Evolutionary conservation across 2,888 invertebrate genomes (phyloP).

Genomic region (Villa cingulata): DNA sequence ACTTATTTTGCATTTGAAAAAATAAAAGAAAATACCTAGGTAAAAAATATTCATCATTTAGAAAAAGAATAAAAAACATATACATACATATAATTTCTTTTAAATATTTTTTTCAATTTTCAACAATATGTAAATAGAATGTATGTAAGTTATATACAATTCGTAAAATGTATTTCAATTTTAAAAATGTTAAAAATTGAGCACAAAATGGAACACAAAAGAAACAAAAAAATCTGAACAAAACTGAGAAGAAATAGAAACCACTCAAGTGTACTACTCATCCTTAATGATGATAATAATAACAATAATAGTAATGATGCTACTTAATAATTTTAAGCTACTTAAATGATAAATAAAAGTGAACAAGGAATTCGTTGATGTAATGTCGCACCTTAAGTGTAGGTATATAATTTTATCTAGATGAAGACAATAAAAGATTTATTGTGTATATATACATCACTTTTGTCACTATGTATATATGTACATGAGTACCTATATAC

Average conservation of each 20-base stretch:
- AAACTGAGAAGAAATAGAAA: not conserved
- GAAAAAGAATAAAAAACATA: too few species aligned
- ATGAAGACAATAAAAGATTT: not conserved
- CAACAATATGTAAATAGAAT: too few species aligned
- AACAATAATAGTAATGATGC: slow-evolving; percentile 5
- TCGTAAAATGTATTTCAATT: too few species aligned
- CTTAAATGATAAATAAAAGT: not conserved
- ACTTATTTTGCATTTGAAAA: too few species aligned
- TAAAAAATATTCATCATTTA: too few species aligned
- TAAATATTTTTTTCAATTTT: too few species aligned
- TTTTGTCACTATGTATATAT: not conserved
- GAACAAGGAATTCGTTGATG: slow-evolving; percentile 3
- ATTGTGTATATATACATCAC: not conserved
- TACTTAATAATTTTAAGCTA: not conserved
- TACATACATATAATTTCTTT: too few species aligned
- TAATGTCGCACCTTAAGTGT: slow-evolving; percentile 9
- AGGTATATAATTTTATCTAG: slow-evolving; percentile 6
- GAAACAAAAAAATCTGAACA: not conserved
- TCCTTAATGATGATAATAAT: slow-evolving; percentile 1
- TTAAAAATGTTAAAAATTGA: not conserved
- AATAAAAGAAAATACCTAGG: too few species aligned
- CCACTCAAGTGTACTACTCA: slow-evolving; percentile 7
- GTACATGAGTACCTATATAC: too few species aligned
- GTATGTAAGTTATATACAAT: too few species aligned
- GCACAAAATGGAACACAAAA: not conserved